phyloP scores from a whole-genome alignment of 2,797 vertebrate species.

The Lates japonicus region DNA sequence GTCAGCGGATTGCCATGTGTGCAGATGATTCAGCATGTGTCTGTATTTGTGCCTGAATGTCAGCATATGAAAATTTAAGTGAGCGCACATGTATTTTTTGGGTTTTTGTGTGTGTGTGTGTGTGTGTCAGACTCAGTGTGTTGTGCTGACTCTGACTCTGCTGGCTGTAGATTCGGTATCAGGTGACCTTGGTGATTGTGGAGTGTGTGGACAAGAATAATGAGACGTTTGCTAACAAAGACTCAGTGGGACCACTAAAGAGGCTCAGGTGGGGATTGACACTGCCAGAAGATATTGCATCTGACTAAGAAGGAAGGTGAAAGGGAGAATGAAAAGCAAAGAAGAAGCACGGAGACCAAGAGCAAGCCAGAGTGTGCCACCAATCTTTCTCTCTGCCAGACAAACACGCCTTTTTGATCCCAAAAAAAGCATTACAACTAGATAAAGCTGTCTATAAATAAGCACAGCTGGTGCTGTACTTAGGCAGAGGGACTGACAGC shows the following conservation, averaged over 20 bases:
- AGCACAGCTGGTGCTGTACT: constrained; percentile 57
- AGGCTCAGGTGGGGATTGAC: constrained; percentile 44
- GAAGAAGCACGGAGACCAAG: constrained; percentile 2
- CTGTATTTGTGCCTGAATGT: constrained; percentile 2
- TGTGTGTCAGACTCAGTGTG: constrained; percentile 11
- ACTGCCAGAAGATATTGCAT: constrained; percentile 35
- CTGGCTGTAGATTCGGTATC: constrained; percentile 40
- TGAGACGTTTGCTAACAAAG: constrained; percentile 71
- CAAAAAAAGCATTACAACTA: constrained; percentile 65
- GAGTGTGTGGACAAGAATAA: constrained; percentile 73
- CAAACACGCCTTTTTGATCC: constrained; percentile 66
- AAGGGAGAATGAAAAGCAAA: constrained; percentile 33
- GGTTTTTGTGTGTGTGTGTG: no score
- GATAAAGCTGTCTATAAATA: constrained; percentile 78
- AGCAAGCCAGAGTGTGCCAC: constrained; percentile 40
- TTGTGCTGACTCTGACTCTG: constrained; percentile 60
- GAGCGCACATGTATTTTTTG: constrained; percentile 7
- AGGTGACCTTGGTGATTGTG: constrained; percentile 76
- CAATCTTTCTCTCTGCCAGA: constrained; percentile 45
- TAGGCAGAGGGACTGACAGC: constrained; percentile 52
- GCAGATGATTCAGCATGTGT: background rate
- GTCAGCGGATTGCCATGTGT: background rate
- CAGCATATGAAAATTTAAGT: background rate
- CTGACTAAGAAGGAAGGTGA: constrained; percentile 22
- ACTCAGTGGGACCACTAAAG: constrained; percentile 44